Evolutionary conservation across 2,888 invertebrate genomes (phyloP).

Genomic region (Nephrotoma appendiculata): DNA sequence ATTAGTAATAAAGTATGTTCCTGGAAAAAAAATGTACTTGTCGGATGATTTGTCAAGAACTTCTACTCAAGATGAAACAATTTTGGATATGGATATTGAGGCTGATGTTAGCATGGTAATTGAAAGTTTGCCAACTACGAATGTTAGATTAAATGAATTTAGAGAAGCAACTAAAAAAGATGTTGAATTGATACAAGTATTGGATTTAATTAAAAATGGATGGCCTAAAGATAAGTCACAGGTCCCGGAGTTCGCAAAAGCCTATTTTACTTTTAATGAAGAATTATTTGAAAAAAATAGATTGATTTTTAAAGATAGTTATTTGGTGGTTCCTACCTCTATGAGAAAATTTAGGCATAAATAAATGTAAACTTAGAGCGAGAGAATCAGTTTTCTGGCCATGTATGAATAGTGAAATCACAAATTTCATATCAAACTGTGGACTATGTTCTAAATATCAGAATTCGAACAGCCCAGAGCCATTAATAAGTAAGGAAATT

Average conservation of each 20-base stretch:
- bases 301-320: slow-evolving; percentile 8
- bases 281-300: slow-evolving; percentile 11
- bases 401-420: background rate
- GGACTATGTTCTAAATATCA: background rate
- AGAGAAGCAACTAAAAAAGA: background rate
- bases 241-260: background rate
- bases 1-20: background rate
- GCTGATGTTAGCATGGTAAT: background rate
- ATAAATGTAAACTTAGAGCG: background rate
- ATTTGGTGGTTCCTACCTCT: slow-evolving; percentile 8
- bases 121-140: background rate
- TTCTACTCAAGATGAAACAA: background rate
- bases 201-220: slow-evolving; percentile 4
- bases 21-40: background rate
- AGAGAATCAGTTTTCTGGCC: background rate
- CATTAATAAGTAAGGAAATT: background rate
- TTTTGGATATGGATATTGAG: background rate
- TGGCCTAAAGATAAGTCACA: slow-evolving; percentile 11
- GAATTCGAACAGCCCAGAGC: background rate
- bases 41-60: background rate
- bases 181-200: background rate
- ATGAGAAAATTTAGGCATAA: slow-evolving; percentile 4
- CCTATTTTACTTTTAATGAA: slow-evolving; percentile 6
- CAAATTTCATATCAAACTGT: background rate
- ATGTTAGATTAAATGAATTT: background rate